These are phyloP conservation scores for Griposia aprilina DNA, from an alignment of 2,888 invertebrate genomes.

Conservation along the genomic window DNA sequence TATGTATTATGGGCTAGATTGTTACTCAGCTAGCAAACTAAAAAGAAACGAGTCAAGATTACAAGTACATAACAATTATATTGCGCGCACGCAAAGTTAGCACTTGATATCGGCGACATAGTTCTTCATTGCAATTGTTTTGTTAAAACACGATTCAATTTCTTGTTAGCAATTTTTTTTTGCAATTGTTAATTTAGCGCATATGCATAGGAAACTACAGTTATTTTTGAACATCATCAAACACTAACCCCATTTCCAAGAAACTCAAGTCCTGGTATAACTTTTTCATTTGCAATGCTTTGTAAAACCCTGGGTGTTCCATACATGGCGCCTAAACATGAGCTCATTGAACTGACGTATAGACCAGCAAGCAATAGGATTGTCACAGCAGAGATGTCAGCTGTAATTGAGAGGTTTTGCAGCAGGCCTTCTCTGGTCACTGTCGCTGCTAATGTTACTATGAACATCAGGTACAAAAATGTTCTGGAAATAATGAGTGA, in stretches of 20 bases:
- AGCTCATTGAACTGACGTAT: conserved; percentile 98
- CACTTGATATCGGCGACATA: neutral
- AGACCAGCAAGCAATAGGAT: conserved; percentile 97
- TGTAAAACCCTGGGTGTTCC: conserved; percentile 98
- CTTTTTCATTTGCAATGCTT: conserved; percentile 98
- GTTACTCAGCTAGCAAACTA: neutral
- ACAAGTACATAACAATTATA: neutral
- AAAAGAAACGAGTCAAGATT: neutral
- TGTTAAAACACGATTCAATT: neutral
- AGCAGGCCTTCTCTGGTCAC: conserved; percentile 93
- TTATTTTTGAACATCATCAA: neutral
- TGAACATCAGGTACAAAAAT: conserved; percentile 96
- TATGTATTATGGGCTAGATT: neutral
- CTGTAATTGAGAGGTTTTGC: conserved; percentile 96
- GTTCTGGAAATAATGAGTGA: conserved; percentile 91
- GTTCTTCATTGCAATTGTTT: neutral
- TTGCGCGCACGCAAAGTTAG: neutral
- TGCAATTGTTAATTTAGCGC: neutral
- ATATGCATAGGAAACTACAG: neutral
- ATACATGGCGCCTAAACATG: conserved; percentile 98
- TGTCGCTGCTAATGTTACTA: conserved; percentile 97
- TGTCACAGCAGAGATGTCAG: conserved; percentile 96
- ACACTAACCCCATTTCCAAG: conserved; percentile 96
- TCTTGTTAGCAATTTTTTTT: too few relatives aligned
- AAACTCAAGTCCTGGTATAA: conserved; percentile 96